Base-by-base conservation (phyloP, 2,888 invertebrate genomes). In the Cataglyphis rosenhaueri region DNA sequence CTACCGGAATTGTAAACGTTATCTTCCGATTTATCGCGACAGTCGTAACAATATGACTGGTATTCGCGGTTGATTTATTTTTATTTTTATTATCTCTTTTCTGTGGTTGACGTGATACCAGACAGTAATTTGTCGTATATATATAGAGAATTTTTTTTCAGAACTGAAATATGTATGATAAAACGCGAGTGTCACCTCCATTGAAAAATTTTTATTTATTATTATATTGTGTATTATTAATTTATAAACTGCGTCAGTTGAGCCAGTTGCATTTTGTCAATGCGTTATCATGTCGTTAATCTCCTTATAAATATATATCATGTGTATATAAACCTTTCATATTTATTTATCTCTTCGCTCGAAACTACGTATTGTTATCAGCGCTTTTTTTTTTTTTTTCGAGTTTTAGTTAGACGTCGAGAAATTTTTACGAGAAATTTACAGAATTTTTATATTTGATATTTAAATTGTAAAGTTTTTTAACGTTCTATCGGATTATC, bases 11-110 rank as follows among this genome's bases (percentile, higher is more conserved):
- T 70, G 78, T 70, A 70, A 79, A 79, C 71, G 78, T 79, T 79
- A 70, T 70, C 78, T 70, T 70, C 25, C 71, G 78, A 70, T 79
- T 79, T 70, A 79, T 79, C 78, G 44, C 32, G 44, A 8, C 25
- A 44, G 21, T 41, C 18, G 59, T 32, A 25, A 25, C 57, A 61
- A 57, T 78, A 12, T 70, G 41, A 41, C 10, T 41, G 68, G 1
- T 64, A 78, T 68, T 25, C 59, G 78, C 59, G 78, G 44, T 79
- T 52, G n/a, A 52, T 59, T 57, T 29, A 29, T 61, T 68, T 76
- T 55, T 68, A 68, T 76, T 52, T 52, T 41, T 29, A 76, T 76
- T 15, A n/a, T 3, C 41, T 57, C 41, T 64, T 57, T 66, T 57
- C 32, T 68, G 55, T 29, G 68, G 52, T 35, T 52, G 75, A 64